Evolutionary conservation across 2,113 vertebrate species (phyloP).

Genomic region (Anoura caudifer): DNA sequence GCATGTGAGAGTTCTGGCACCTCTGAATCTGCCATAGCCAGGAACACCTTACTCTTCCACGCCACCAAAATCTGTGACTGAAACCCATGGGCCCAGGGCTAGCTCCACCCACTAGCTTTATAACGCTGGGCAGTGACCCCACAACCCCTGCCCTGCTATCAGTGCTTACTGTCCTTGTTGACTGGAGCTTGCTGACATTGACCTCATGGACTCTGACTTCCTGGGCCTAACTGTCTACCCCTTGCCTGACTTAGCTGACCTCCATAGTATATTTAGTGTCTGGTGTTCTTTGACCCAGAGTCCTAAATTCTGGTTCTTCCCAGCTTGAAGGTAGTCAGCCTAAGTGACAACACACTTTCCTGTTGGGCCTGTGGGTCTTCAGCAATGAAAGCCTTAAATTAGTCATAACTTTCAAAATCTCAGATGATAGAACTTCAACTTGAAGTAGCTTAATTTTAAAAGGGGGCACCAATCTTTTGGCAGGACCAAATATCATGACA

Average conservation of each 20-base stretch:
- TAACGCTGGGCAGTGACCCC: conserved; percentile 38
- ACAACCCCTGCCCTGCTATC: conserved; percentile 31
- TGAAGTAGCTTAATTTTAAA: conserved; percentile 15
- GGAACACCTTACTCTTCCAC: neutral
- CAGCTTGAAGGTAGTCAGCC: neutral
- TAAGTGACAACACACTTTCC: conserved; percentile 2
- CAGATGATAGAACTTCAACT: neutral
- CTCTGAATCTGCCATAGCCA: neutral
- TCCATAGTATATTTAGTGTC: neutral
- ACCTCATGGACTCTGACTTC: conserved; percentile 27
- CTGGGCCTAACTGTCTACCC: neutral
- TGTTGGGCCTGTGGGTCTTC: neutral
- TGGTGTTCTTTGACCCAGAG: conserved; percentile 7
- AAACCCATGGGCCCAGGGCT: neutral
- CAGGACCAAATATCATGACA: neutral
- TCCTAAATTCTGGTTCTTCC: neutral
- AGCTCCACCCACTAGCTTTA: conserved; percentile 37
- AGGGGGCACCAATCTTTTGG: neutral
- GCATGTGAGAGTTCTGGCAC: neutral
- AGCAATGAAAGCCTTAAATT: conserved; percentile 1
- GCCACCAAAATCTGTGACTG: conserved; percentile 46
- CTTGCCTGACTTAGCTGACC: neutral
- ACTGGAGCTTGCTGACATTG: neutral
- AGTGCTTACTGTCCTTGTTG: neutral
- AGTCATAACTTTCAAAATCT: neutral